These are phyloP conservation scores for Plestiodon gilberti DNA, from an alignment of 2,113 vertebrate species.

Conservation along the genomic window DNA sequence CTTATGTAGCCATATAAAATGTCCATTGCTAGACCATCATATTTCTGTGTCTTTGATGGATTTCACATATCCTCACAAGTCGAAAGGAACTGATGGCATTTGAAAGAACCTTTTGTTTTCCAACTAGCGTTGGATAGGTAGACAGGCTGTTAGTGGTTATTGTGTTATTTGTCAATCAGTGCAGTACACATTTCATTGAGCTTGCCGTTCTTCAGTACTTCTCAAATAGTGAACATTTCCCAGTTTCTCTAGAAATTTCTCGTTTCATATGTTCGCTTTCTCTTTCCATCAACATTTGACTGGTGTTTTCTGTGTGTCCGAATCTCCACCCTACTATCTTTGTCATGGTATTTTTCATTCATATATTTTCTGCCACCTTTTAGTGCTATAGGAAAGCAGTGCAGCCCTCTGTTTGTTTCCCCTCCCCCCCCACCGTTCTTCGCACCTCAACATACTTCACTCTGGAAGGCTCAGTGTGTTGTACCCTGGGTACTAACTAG, in stretches of 20 bases:
- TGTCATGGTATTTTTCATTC: neutral
- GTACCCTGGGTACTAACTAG: neutral
- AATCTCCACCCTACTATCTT: neutral
- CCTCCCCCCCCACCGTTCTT: neutral
- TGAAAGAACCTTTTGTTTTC: neutral
- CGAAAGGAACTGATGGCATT: neutral
- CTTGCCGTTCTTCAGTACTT: neutral
- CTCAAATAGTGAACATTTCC: neutral
- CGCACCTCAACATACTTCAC: neutral
- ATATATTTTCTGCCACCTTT: neutral
- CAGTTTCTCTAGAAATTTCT: neutral
- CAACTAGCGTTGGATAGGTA: neutral
- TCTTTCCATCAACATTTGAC: neutral
- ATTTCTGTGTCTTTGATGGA: neutral
- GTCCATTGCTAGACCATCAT: neutral
- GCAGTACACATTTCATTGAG: neutral
- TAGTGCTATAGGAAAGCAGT: neutral
- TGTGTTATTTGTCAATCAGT: neutral
- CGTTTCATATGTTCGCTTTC: too few relatives aligned
- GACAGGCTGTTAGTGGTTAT: neutral
- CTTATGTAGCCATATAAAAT: neutral
- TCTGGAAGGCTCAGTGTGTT: neutral
- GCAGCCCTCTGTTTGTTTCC: neutral
- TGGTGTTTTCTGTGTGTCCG: neutral
- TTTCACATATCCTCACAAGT: neutral